Conservation (phyloP, 2,888 invertebrate species). For the Orthosia gothica region DNA sequence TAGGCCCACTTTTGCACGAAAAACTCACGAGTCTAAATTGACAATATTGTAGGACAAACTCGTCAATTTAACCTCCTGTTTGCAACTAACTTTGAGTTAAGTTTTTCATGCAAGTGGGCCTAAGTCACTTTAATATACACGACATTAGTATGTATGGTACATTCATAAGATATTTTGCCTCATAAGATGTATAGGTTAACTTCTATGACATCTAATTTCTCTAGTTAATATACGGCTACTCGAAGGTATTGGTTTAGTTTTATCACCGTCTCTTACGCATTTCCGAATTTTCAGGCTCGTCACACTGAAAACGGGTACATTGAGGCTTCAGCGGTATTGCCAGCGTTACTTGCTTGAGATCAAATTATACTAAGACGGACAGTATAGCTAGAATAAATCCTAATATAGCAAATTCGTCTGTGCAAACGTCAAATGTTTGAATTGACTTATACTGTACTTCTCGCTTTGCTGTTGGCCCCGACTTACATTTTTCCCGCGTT, state of each 20-base stretch:
- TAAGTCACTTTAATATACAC: background rate
- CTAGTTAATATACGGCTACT: background rate
- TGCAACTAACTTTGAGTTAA: too few species aligned
- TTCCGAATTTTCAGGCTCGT: background rate
- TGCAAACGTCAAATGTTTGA: too few species aligned
- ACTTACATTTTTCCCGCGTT: background rate
- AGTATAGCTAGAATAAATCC: too few species aligned
- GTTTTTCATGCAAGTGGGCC: too few species aligned
- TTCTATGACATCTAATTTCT: background rate
- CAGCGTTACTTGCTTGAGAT: background rate
- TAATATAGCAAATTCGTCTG: too few species aligned
- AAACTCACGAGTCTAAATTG: too few species aligned
- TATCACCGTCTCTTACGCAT: background rate
- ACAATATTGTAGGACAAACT: too few species aligned
- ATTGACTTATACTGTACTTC: too few species aligned
- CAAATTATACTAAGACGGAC: background rate
- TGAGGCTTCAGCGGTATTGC: background rate
- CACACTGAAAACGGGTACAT: background rate
- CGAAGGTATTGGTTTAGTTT: background rate
- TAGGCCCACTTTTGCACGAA: background rate
- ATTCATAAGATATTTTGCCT: slow-evolving; percentile 27
- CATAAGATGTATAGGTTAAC: background rate
- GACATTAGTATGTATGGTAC: background rate
- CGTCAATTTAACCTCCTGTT: too few species aligned
- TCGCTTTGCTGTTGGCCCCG: too few species aligned